A percentile compares a stretch with the other conserved stretches of the same genome.
Conservation (phyloP, 2,888 invertebrate genomes). For the Epinotia bilunana region DNA sequence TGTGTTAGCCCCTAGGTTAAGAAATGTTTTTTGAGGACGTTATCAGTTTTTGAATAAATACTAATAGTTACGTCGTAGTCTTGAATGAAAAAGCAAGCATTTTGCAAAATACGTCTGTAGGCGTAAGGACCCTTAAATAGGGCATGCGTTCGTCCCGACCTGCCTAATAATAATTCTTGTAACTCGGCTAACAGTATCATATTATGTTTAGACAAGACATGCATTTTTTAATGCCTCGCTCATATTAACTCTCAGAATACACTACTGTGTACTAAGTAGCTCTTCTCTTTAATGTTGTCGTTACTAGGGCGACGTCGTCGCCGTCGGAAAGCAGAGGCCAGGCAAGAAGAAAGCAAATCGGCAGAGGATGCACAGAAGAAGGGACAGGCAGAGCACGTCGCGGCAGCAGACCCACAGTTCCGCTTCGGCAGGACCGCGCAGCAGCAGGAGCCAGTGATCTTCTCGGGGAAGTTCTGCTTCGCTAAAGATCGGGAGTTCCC, state of each 20-base stretch:
- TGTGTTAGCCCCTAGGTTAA: too few relatives aligned
- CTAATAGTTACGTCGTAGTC: too few relatives aligned
- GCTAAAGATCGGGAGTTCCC: constrained; percentile 63
- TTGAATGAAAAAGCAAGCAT: too few relatives aligned
- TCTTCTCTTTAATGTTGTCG: constrained; percentile 20
- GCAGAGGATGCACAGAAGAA: background rate
- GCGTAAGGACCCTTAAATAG: too few relatives aligned
- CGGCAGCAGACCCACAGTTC: constrained; percentile 52
- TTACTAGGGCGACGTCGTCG: constrained; percentile 22
- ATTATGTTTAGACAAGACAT: background rate
- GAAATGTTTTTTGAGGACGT: too few relatives aligned
- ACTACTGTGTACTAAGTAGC: constrained; percentile 7
- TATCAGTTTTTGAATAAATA: too few relatives aligned
- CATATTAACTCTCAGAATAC: background rate
- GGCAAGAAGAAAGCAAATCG: background rate
- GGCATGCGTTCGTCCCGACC: background rate
- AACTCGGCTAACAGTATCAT: background rate
- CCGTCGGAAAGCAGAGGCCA: constrained; percentile 13
- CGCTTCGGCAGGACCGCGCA: constrained; percentile 58
- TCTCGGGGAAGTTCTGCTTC: constrained; percentile 62
- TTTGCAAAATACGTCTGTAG: too few relatives aligned
- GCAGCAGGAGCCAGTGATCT: constrained; percentile 60
- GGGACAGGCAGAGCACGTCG: background rate
- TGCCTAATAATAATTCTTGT: background rate
- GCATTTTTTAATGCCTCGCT: background rate